Evolutionary conservation across 2,113 vertebrate species (phyloP).

Genomic region (Actinemys pallida): DNA sequence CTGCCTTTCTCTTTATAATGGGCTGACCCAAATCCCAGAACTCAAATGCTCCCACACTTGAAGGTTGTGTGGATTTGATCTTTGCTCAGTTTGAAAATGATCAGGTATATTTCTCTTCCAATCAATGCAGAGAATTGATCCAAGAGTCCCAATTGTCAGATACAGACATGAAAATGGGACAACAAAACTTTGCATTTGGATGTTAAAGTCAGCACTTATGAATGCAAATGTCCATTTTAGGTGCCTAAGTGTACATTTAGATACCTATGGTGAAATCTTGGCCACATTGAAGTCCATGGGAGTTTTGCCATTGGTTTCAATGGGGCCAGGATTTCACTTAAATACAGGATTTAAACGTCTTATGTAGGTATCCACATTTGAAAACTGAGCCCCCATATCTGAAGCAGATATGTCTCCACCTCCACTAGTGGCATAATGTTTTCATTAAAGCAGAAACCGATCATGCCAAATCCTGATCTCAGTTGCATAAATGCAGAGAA

Average conservation of each 20-base stretch:
- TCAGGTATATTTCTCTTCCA: neutral
- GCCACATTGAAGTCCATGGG: neutral
- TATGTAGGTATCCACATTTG: accelerated
- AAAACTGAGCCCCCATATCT: neutral
- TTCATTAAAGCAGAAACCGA: neutral
- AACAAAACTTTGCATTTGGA: neutral
- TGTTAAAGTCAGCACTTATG: neutral
- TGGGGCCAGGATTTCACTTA: neutral
- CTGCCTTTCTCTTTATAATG: neutral
- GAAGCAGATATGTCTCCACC: neutral
- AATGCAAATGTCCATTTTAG: neutral
- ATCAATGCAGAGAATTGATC: accelerated
- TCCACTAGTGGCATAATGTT: neutral
- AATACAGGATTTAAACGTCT: neutral
- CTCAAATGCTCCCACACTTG: neutral
- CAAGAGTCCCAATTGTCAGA: neutral
- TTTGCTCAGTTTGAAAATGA: neutral
- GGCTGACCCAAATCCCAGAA: neutral
- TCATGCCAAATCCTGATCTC: neutral
- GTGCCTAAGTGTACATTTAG: neutral
- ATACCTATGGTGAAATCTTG: neutral
- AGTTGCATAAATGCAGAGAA: neutral
- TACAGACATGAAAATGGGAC: neutral
- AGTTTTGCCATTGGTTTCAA: neutral
- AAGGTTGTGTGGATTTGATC: neutral